Evolutionary conservation across 2,797 vertebrate species (phyloP), one percentile per base, ranked within the genome.

Genomic region (Scomberomorus guttatus): DNA sequence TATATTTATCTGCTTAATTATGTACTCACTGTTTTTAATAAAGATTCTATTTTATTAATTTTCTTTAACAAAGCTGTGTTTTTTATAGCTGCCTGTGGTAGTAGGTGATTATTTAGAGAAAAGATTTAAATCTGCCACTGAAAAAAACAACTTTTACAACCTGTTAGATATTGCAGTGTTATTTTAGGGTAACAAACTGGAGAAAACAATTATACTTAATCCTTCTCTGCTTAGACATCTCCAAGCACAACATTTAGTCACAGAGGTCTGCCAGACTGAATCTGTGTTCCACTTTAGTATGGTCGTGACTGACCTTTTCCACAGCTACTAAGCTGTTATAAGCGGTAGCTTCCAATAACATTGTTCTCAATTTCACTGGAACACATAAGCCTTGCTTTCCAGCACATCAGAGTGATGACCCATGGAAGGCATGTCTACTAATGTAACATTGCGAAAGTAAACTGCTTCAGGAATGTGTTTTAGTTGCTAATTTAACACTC

Each of bases 11-110:
- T 77, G 63, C 82, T 83, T 71, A 56, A 78, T 25, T 64, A 69
- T 87, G 71, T 70, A 80, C 70, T 74, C 48, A 32, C 51, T 85
- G 73, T 90, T 92, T 91, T 86, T 90, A 93, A 91, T 92, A 92
- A 93, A 93, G 84, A 84, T 78, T 84, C n/a, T 88, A 90, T 93
- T 94, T 94, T 92, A 86, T 80, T 80, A 84, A 80, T 85, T 89
- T 89, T 91, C 71, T 62, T 80, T 75, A 76, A 60, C 55, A 8
- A 52, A 27, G 29, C n/a, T 11, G 12, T 75, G 22, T 63, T 63
- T 24, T 62, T 66, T 32, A 27, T 79, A 24, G 11, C 68, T 52
- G 4, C 17, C n/a, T 64, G 51, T 65, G 25, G 27, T 34, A 24
- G 15, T 44, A 5, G 14, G 4, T 46, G 10, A 57, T 59, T 51